Base-by-base conservation (phyloP, 92 coral and sea anemone species). In the Zoanthus gigantus region DNA sequence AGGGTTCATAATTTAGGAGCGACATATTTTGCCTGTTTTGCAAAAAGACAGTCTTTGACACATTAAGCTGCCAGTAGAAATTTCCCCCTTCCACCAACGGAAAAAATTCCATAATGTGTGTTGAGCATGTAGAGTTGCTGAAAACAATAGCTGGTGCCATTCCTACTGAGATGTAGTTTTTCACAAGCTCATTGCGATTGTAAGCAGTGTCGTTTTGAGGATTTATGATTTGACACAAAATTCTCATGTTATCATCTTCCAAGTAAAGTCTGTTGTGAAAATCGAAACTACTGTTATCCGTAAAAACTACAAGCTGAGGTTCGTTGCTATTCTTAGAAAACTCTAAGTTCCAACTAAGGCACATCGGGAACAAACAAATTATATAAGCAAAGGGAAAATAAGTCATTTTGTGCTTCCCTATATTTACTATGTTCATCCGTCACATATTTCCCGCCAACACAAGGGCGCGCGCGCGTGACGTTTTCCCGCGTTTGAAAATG, bases 81-180 rank as follows among this genome's bases (percentile, higher is more conserved):
- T 50, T 80, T 5, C 60, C 34, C 53, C 77, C 90, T 52, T 77
- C 91, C 47, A 81, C 83, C 16, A 94, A 83, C 13, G 79, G 71
- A 14, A 86, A 92, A 30, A 82, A 54, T 28, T 88, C 89, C 76
- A 97, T 72, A 50, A 86, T 88, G 52, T 90, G 89, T 23, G 97
- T 93, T 77, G 94, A 94, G 94, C 98, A 93, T n/a, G 93, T 89
- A 60, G 88, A 72, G 53, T 94, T 95, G 60, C 90, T 84, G 79
- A 97, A 92, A 15, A 93, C 86, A 47, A 97, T 87, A 4, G 92
- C 87, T 44, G 99, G 99, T 53, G 85, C 89, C 90, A 97, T 89
- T 23, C 99, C 98, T 87, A 89, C 91, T 12, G 79, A 77, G 53
- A 92, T 88, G 71, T 93, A 95, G 17, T 87, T 86, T 78, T 88